Base-by-base conservation (phyloP, 2,113 vertebrate species). In the Perca fluviatilis region DNA sequence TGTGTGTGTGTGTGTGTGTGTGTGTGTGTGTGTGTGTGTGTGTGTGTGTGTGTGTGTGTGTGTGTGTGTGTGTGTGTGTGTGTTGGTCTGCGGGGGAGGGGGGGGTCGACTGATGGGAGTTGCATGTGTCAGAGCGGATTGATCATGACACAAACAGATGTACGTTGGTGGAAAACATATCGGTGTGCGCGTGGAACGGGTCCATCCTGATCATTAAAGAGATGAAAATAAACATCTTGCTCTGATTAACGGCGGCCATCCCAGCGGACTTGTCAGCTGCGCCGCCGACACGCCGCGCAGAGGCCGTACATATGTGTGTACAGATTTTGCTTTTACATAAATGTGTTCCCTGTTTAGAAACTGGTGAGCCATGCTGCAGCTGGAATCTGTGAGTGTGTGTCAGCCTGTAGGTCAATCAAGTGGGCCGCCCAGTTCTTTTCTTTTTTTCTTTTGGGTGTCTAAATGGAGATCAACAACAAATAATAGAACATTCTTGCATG, bases 91-190 rank as follows among this genome's bases (percentile, higher is more conserved):
- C 2, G 25, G 19, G 47, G 12, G 19, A 6, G 23, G 3, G 19
- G 21, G 49, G 40, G 51, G 15, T 54, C 4, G 43, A 43, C 79
- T 87, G 78, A 78, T 65, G 72, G 74, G 79, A 74, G 71, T 71
- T 80, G 85, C 68, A 76, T 91, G 88, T 92, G 87, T 90, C 90
- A 88, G 57, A 69, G 82, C 19, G 89, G 91, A 94, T 93, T 90
- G 91, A 86, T 92, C 77, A 78, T 92, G 94, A 94, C 93, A 94
- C 87, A 92, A 92, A 92, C 93, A 93, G 91, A 94, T 95, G 92
- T 90, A 84, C 65, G 82, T 86, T 67, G 80, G 72, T 66, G 70
- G 88, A 85, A 86, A 92, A 92, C 86, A 91, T 84, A 86, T 73
- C 71, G 76, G 79, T 82, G 86, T 89, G 90, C 54, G n/a, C 79